These are phyloP conservation scores for Tetragnatha versicolor DNA, from an alignment of 1,140 invertebrate species.

Conservation along the genomic window DNA sequence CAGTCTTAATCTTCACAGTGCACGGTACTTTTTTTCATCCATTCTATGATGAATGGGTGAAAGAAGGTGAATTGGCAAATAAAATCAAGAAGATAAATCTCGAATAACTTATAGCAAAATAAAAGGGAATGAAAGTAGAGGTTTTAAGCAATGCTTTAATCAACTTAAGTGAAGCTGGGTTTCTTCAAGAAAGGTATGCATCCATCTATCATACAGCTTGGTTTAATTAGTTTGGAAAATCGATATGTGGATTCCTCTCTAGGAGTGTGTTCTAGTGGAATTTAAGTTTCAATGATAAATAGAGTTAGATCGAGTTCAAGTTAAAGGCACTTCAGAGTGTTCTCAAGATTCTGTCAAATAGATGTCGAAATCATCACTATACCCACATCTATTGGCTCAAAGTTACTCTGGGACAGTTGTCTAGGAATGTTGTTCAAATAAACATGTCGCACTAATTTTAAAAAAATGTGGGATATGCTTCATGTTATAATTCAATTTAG, in stretches of 20 bases:
- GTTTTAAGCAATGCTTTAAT: neutral
- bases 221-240: conserved; percentile 26
- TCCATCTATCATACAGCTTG: conserved; percentile 1
- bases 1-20: neutral
- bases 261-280: neutral
- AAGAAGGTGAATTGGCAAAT: conserved; percentile 4
- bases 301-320: too few relatives aligned
- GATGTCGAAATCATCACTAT: too few relatives aligned
- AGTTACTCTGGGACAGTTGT: too few relatives aligned
- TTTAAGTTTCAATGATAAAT: too few relatives aligned
- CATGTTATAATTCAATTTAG: too few relatives aligned
- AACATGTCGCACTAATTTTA: too few relatives aligned
- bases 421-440: too few relatives aligned
- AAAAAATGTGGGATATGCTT: too few relatives aligned
- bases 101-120: neutral
- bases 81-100: conserved; percentile 1
- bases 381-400: too few relatives aligned
- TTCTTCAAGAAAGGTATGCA: neutral
- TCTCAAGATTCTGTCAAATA: too few relatives aligned
- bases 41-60: neutral
- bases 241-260: neutral
- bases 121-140: neutral
- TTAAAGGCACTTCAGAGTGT: too few relatives aligned
- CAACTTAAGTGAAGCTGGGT: conserved; percentile 13
- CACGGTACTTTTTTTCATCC: neutral